Percentiles rank a stretch among this genome's conserved stretches.
Conservation (phyloP, 2,797 vertebrate species). For the Amphiprion clarkii region DNA sequence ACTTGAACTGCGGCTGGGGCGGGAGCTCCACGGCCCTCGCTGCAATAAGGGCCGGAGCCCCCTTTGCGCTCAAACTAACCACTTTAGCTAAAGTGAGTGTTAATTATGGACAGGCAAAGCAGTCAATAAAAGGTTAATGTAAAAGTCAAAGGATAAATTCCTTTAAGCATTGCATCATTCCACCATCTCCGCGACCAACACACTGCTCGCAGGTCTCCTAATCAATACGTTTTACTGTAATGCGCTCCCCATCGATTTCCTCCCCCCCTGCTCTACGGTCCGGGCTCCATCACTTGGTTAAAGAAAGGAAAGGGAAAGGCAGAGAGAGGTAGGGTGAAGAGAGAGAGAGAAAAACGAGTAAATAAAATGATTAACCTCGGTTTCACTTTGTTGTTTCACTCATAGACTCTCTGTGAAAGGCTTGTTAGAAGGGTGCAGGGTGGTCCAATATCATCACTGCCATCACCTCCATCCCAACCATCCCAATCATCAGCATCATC, state of each 20-base stretch:
- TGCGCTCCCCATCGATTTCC: slow-evolving; percentile 91
- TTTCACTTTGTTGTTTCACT: slow-evolving; percentile 78
- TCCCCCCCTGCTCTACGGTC: slow-evolving; percentile 32
- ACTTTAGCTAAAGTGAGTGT: slow-evolving; percentile 99
- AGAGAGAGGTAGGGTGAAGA: slow-evolving; percentile 20
- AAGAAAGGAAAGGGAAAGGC: slow-evolving; percentile 55
- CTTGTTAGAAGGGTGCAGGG: slow-evolving; percentile 66
- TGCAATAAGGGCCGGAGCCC: slow-evolving; percentile 70
- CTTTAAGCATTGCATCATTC: slow-evolving; percentile 98
- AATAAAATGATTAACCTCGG: slow-evolving; percentile 87
- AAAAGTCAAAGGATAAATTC: slow-evolving; percentile 99
- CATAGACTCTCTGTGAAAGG: slow-evolving; percentile 67
- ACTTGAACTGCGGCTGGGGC: slow-evolving; percentile 79
- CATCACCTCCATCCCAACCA: slow-evolving; percentile 54
- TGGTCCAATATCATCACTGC: slow-evolving; percentile 67
- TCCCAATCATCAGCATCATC: slow-evolving; percentile 72
- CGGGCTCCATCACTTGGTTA: slow-evolving; percentile 73
- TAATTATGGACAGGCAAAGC: slow-evolving; percentile 99
- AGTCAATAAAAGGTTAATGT: slow-evolving; percentile 99
- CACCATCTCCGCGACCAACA: slow-evolving; percentile 93
- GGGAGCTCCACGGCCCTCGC: slow-evolving; percentile 56
- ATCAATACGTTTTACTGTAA: slow-evolving; percentile 99
- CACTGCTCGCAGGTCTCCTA: slow-evolving; percentile 90
- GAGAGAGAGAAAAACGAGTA: slow-evolving; percentile 59
- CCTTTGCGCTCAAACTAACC: slow-evolving; percentile 91